Evolutionary conservation across 35 echinoderm and acorn worm genomes (phyloP), one percentile per base, ranked within the genome.

Genomic region (Apostichopus parvimensis): DNA sequence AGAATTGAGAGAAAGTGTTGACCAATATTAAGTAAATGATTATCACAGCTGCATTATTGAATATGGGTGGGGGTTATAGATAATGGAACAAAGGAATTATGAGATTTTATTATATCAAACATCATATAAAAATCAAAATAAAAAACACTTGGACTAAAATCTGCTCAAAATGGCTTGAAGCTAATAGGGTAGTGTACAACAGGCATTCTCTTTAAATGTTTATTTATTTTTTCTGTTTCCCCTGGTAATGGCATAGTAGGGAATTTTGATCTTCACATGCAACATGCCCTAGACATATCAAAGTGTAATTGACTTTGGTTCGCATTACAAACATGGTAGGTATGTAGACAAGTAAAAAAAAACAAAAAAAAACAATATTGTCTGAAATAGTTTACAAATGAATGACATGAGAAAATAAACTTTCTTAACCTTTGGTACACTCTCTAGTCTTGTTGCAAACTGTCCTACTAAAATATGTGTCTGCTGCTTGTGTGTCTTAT

Each of bases 371-470:
- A 45, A 45, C 34, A 45, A 45, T 45, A 45, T 45, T 45, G 34
- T 45, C 34, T 45, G 34, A 45, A 45, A 82, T 34, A 54, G 34
- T 12, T 54, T 80, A 18, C 34, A 82, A 45, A 53, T 34, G 79
- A 82, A 45, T 82, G 79, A 54, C 79, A 82, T 82, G 25, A 34
- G 52, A 82, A 82, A 53, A 82, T 82, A 82, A 82, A 82, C 79
- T 82, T 56, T 55, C 55, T 82, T 53, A 14, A 82, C 79, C 45
- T 82, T 82, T 56, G 26, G 54, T 6, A 55, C 3, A 11, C 11
- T 53, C 79, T 82, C 79, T 53, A n/a, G 18, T 56, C n/a, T 45
- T 45, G 34, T 45, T 56, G 6, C n/a, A 5, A 82, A 54, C 45
- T 82, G 54, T 82, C 79, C 79, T 53, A 14, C 11, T 18, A 14